These are phyloP conservation scores for Heliconius congener DNA, from an alignment of 1,140 invertebrate species.

Conservation along the genomic window DNA sequence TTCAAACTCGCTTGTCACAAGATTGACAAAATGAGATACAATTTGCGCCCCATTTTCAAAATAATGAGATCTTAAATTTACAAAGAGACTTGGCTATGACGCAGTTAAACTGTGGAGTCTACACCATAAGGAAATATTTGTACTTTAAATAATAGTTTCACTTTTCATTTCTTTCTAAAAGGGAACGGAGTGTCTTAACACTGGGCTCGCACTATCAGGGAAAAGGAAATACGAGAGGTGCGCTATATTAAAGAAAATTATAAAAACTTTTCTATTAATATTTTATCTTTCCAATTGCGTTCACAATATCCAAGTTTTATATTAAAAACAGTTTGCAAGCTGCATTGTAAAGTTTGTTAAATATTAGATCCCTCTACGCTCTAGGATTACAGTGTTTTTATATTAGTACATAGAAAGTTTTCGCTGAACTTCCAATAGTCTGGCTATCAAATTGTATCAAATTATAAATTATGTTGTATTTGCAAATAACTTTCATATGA, in stretches of 20 bases:
- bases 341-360: background rate
- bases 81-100: background rate
- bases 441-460: too few species aligned
- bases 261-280: background rate
- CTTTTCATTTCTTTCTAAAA: background rate
- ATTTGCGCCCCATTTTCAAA: background rate
- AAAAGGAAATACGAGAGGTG: too few species aligned
- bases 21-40: conserved; percentile 1
- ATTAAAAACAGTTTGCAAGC: background rate
- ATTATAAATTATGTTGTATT: too few species aligned
- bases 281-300: background rate
- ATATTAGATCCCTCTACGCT: background rate
- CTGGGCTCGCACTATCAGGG: too few species aligned
- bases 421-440: too few species aligned
- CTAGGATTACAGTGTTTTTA: background rate
- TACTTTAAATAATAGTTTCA: background rate
- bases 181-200: too few species aligned
- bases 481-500: too few species aligned
- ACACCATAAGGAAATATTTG: background rate
- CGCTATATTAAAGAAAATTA: too few species aligned
- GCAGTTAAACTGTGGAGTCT: background rate
- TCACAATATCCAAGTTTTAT: background rate
- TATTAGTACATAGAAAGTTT: too few species aligned
- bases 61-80: conserved; percentile 7
- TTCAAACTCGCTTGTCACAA: background rate